Evolutionary conservation across 2,797 vertebrate genomes (phyloP), one percentile per base, ranked within the genome.

Genomic region (Muscicapa striata): DNA sequence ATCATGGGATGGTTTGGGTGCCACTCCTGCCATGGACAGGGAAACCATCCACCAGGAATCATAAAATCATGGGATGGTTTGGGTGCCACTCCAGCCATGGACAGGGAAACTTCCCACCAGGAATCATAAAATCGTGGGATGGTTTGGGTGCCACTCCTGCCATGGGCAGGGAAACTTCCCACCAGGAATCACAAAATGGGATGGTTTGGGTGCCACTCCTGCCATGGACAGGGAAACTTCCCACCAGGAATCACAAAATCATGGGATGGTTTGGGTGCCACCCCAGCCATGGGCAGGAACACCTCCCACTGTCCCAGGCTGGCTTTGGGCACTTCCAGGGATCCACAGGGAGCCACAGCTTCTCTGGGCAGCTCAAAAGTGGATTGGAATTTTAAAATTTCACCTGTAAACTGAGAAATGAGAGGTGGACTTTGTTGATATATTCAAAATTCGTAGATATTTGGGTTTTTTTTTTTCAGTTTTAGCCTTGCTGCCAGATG

Each of bases 361-460:
- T 0, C 40, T n/a, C 18, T 38, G n/a, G 27, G 9, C 13, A 24
- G 36, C 75, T 34, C 34, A 62, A 15, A 23, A 67, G 30, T 6
- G 1, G 6, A 2, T 3, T 48, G 15, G 43, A 32, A 51, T 6
- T 20, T 22, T 9, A 52, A 79, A 85, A 49, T 38, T 58, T 23
- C 8, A 2, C 20, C 27, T 13, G 21, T 10, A n/a, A 38, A 38
- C 13, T 27, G 10, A 23, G 32, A 8, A 0, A 1, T 3, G 22
- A 7, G 15, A 40, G 32, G 5, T 8, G 26, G 29, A 10, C 15
- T 55, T 34, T 3, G 9, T 30, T 61, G 41, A 3, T 27, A 6
- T 10, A 29, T 21, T 32, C 9, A 24, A 52, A 30, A n/a, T n/a
- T 43, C 2, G 0, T 18, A 9, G 46, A 61, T 3, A 11, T 52